Conservation (phyloP, 2,888 invertebrate genomes). For the Drosophila pegasa region DNA sequence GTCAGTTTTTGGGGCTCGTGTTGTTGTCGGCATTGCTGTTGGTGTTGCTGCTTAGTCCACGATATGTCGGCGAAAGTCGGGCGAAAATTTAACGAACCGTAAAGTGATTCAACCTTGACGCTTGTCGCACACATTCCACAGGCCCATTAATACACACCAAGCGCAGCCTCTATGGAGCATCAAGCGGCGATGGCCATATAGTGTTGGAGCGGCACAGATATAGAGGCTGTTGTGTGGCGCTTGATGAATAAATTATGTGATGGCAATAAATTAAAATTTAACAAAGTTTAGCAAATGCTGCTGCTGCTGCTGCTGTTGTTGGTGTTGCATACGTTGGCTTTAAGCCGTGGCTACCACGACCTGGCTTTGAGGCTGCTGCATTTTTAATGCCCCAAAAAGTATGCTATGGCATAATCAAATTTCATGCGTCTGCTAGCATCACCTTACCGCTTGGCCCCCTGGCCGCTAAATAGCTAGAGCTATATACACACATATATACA, state of each 20-base stretch:
- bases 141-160: constrained; percentile 58
- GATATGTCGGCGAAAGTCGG: constrained; percentile 42
- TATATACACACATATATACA: neutral
- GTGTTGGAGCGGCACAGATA: constrained; percentile 1
- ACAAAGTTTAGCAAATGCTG: constrained; percentile 52
- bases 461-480: neutral
- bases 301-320: neutral
- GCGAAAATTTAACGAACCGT: constrained; percentile 76
- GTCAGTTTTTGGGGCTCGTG: constrained; percentile 1
- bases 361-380: constrained; percentile 35
- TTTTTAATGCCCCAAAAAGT: constrained; percentile 57
- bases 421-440: constrained; percentile 39
- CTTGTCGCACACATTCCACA: constrained; percentile 65
- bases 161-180: constrained; percentile 2
- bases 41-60: constrained; percentile 30
- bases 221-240: constrained; percentile 8
- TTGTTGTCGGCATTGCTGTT: constrained; percentile 10
- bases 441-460: neutral
- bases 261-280: constrained; percentile 73
- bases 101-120: constrained; percentile 80
- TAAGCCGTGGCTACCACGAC: constrained; percentile 13
- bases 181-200: constrained; percentile 4
- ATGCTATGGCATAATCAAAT: constrained; percentile 56
- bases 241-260: constrained; percentile 72
- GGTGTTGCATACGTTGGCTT: constrained; percentile 24